Evolutionary conservation across 2,113 vertebrate genomes (phyloP), one percentile per base, ranked within the genome.

Genomic region (Hirundichthys speculiger): DNA sequence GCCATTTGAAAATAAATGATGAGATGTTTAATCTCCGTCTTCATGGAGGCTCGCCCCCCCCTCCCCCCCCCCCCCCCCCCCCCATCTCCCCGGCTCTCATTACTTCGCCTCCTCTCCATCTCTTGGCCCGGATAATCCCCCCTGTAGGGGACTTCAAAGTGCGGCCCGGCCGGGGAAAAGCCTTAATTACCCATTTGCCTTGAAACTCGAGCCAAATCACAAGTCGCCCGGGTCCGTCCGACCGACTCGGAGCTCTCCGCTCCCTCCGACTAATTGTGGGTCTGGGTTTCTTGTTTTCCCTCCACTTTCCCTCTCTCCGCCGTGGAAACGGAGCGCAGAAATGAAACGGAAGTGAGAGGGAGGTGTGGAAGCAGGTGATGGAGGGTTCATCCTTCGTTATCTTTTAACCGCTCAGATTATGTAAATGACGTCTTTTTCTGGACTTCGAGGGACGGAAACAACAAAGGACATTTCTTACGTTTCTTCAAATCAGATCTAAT

Each of bases 91-190:
- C 77, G 69, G 69, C 68, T 82, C 80, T 80, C 84, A 82, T 84
- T 84, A 85, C 80, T 80, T 78, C 19, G 15, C 69, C 75, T 71
- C 83, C 73, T 77, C 65, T 80, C 83, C 77, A 73, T 79, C 82
- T 77, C 69, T 83, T 88, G 85, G 83, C 77, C 85, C 75, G 82
- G 83, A 89, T 91, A 89, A 92, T 90, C 89, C 88, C 89, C 84
- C 86, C 88, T 84, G 82, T 86, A 85, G 89, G 89, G 84, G 77
- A 89, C 90, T 91, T 92, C 89, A 92, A 93, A 91, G 91, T 85
- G 80, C 80, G 82, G 89, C 85, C 83, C 80, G 67, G 87, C 82
- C 84, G 85, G 81, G 89, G 88, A 91, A 84, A 87, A 84, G 88
- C 83, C 87, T 88, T 91, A 91, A 93, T 93, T 92, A 93, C 82